Conservation (phyloP, 2,888 invertebrate genomes). For the Tachina grossa region DNA sequence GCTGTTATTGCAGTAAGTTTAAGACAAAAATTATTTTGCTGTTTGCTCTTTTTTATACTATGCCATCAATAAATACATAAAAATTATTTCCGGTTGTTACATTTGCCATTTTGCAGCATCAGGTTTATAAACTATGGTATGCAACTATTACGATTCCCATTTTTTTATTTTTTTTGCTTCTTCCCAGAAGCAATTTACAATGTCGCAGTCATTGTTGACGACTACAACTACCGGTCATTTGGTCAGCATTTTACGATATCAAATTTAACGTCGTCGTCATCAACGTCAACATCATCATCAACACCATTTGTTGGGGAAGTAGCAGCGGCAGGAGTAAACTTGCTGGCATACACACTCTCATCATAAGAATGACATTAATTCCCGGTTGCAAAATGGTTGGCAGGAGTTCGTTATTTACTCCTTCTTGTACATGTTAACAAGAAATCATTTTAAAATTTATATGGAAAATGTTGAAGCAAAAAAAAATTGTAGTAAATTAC, state of each 20-base stretch:
- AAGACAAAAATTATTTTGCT: conserved; percentile 1
- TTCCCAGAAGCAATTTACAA: conserved; percentile 70
- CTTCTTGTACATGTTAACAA: conserved; percentile 50
- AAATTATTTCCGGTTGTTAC: conserved; percentile 62
- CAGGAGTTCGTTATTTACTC: conserved; percentile 25
- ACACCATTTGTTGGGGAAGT: no score
- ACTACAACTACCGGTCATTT: conserved; percentile 69
- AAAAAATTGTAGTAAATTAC: conserved; percentile 62
- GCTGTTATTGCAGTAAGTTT: conserved; percentile 22
- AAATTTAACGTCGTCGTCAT: conserved; percentile 34
- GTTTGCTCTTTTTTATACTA: conserved; percentile 12
- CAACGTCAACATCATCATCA: conserved; percentile 21
- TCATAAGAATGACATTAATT: conserved; percentile 4
- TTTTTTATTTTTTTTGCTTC: not conserved
- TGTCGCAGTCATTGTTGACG: conserved; percentile 52
- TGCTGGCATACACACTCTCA: conserved; percentile 8
- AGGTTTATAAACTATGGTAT: conserved; percentile 53
- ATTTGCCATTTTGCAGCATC: conserved; percentile 20
- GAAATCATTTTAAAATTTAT: conserved; percentile 35
- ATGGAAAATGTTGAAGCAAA: not conserved
- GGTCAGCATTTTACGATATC: conserved; percentile 60
- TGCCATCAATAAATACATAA: conserved; percentile 47
- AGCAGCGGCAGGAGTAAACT: not conserved
- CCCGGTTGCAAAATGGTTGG: conserved; percentile 8
- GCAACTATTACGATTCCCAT: conserved; percentile 44